phyloP scores from a whole-genome alignment of 2,113 vertebrate species.

The Leuciscus idus region DNA sequence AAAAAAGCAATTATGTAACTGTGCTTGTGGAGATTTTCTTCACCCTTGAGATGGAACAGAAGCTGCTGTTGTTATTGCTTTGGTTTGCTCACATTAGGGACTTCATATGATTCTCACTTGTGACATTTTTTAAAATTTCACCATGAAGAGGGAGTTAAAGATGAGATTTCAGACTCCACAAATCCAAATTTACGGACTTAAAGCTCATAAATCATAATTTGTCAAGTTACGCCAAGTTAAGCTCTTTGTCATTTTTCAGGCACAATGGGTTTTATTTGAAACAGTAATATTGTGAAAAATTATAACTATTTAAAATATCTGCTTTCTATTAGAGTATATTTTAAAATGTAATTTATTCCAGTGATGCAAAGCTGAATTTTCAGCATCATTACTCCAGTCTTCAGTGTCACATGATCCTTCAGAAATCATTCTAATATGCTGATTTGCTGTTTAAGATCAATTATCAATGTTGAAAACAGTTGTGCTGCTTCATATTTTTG shows the following conservation, averaged over 20 bases:
- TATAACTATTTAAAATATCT: not conserved
- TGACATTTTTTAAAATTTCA: slow-evolving; percentile 43
- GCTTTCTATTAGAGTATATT: not conserved
- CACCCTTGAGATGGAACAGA: not conserved
- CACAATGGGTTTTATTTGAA: not conserved
- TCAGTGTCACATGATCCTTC: not conserved
- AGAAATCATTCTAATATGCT: not conserved
- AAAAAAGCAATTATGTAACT: slow-evolving; percentile 53
- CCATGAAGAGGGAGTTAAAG: not conserved
- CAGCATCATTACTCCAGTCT: too few species aligned
- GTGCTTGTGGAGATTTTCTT: slow-evolving; percentile 18
- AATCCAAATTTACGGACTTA: not conserved
- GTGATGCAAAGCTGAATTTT: too few species aligned
- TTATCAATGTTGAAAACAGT: not conserved
- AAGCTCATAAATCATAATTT: slow-evolving; percentile 8
- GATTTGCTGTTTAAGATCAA: too few species aligned
- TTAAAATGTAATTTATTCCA: not conserved
- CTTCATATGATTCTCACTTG: slow-evolving; percentile 14
- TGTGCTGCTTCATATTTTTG: not conserved
- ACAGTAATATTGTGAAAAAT: not conserved
- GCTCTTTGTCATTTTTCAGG: not conserved
- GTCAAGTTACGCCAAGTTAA: not conserved
- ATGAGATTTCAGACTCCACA: not conserved
- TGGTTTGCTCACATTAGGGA: not conserved
- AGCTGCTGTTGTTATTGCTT: slow-evolving; percentile 2